Evolutionary conservation across 2,113 vertebrate genomes (phyloP).

Genomic region (Mobula hypostoma): DNA sequence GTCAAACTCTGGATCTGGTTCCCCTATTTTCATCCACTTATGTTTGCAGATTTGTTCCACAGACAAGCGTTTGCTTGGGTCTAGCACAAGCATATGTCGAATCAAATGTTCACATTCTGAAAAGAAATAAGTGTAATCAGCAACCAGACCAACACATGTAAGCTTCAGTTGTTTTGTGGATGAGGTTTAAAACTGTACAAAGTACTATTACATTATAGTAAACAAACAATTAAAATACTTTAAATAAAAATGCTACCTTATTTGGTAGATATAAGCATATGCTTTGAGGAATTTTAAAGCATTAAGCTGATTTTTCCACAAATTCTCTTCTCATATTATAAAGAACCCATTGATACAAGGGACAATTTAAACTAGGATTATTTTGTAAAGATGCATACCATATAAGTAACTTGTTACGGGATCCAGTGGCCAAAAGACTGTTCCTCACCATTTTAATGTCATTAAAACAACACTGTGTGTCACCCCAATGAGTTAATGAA

Average conservation of each 20-base stretch:
- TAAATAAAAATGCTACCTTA: background rate
- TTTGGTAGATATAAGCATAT: background rate
- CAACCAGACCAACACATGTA: background rate
- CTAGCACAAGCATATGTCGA: slow-evolving; percentile 95
- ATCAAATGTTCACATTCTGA: slow-evolving; percentile 96
- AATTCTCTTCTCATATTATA: background rate
- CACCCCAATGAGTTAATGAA: too few relatives aligned
- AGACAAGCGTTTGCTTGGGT: slow-evolving; percentile 82
- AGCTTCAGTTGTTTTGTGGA: background rate
- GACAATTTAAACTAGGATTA: background rate
- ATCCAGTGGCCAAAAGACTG: background rate
- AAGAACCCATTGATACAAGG: background rate
- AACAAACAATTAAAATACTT: background rate
- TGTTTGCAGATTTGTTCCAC: slow-evolving; percentile 99
- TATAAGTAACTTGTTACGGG: background rate
- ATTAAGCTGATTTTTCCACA: background rate
- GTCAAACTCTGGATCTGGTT: slow-evolving; percentile 84
- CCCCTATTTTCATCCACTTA: slow-evolving; percentile 97
- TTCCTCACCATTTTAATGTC: too few relatives aligned
- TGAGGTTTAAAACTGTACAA: background rate
- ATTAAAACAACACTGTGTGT: too few relatives aligned
- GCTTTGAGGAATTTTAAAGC: background rate
- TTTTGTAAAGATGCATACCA: background rate
- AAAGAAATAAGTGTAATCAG: slow-evolving; percentile 40
- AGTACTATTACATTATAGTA: background rate